phyloP scores from a whole-genome alignment of 2,797 vertebrate species.

The Erpetoichthys calabaricus region DNA sequence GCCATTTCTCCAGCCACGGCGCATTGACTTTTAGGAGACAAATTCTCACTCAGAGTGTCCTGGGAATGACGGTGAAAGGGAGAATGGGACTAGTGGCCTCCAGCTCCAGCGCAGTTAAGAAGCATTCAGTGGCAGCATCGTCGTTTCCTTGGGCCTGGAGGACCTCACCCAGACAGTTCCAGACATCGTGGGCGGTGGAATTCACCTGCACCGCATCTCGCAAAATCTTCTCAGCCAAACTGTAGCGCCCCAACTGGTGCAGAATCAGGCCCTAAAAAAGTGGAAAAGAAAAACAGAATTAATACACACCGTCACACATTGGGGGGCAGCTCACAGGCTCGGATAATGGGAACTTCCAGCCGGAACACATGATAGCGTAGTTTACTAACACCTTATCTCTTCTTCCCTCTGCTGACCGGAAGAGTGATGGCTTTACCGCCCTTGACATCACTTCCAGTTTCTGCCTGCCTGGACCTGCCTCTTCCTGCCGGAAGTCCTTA shows the following conservation, averaged over 20 bases:
- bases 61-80: slow-evolving; percentile 89
- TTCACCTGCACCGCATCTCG: slow-evolving; percentile 91
- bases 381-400: too few relatives aligned
- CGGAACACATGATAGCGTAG: background rate
- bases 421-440: too few relatives aligned
- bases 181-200: slow-evolving; percentile 88
- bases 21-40: too few relatives aligned
- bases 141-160: slow-evolving; percentile 89
- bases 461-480: too few relatives aligned
- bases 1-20: too few relatives aligned
- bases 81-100: slow-evolving; percentile 92
- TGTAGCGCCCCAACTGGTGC: slow-evolving; percentile 84
- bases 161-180: slow-evolving; percentile 92
- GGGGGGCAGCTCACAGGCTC: too few relatives aligned
- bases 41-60: slow-evolving; percentile 58
- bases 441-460: too few relatives aligned
- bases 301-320: too few relatives aligned
- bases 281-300: slow-evolving; percentile 1
- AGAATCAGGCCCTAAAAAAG: slow-evolving; percentile 75
- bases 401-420: too few relatives aligned
- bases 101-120: slow-evolving; percentile 86
- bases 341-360: background rate
- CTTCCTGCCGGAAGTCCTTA: too few relatives aligned
- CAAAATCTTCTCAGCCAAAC: slow-evolving; percentile 87
- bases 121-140: slow-evolving; percentile 83